phyloP scores from a whole-genome alignment of 1,140 invertebrate genomes.

The Olivierus martensii region DNA sequence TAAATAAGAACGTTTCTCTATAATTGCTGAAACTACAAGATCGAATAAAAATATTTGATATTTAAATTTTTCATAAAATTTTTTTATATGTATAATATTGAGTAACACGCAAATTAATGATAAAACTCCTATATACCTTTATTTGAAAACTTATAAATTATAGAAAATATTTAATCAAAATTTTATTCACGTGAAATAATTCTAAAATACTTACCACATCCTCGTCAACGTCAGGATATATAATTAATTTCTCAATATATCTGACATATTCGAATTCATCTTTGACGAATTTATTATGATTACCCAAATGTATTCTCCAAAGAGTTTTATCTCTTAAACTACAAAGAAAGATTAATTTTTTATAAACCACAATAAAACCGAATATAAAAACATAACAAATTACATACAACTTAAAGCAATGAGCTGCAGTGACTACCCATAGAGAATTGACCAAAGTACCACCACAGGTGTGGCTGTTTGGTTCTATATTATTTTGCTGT shows the following conservation, averaged over 20 bases:
- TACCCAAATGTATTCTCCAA: slow-evolving; percentile 11
- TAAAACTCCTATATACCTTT: too few species aligned
- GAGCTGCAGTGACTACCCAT: slow-evolving; percentile 34
- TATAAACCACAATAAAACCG: too few species aligned
- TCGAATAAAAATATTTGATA: too few species aligned
- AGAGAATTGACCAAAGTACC: slow-evolving; percentile 29
- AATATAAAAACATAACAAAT: not conserved
- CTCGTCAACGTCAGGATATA: slow-evolving; percentile 5
- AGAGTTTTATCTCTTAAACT: not conserved
- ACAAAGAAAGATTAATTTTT: too few species aligned
- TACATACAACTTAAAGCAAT: slow-evolving; percentile 23
- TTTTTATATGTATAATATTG: too few species aligned
- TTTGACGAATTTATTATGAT: slow-evolving; percentile 3
- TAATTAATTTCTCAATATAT: slow-evolving; percentile 4
- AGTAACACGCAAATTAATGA: too few species aligned
- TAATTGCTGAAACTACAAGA: too few species aligned
- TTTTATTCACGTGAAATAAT: too few species aligned
- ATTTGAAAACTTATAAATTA: too few species aligned
- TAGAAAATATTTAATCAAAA: too few species aligned
- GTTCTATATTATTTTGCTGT: not conserved
- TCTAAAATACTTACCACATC: not conserved
- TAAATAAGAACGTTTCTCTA: too few species aligned
- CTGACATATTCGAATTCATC: slow-evolving; percentile 6
- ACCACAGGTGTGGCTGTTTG: slow-evolving; percentile 29
- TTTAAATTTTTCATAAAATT: too few species aligned